These are phyloP conservation scores for Gnatocerus cornutus DNA, from an alignment of 2,888 invertebrate genomes.

Conservation along the genomic window DNA sequence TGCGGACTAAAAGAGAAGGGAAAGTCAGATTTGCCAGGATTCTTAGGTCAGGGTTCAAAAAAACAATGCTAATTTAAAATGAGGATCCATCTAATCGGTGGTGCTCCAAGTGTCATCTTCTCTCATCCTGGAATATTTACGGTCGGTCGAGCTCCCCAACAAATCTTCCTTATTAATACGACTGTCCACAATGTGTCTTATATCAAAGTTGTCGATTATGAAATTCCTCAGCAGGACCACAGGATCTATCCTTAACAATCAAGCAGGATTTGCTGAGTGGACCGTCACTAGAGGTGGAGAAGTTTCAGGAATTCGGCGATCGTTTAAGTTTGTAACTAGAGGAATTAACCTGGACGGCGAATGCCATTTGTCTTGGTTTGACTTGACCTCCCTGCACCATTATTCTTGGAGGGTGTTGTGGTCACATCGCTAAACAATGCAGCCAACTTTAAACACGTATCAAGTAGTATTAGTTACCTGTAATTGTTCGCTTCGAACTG, in stretches of 20 bases:
- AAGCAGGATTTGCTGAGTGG: slow-evolving; percentile 60
- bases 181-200: slow-evolving; percentile 28
- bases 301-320: slow-evolving; percentile 66
- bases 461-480: slow-evolving; percentile 70
- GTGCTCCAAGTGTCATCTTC: slow-evolving; percentile 42
- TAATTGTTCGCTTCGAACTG: slow-evolving; percentile 62
- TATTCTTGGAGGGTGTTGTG: slow-evolving; percentile 68
- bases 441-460: slow-evolving; percentile 70
- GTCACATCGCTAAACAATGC: slow-evolving; percentile 70
- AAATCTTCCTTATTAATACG: slow-evolving; percentile 39
- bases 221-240: slow-evolving; percentile 62
- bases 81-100: neutral
- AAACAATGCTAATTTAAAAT: neutral
- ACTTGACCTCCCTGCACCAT: slow-evolving; percentile 68
- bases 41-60: neutral
- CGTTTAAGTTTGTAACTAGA: slow-evolving; percentile 68
- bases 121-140: slow-evolving; percentile 43
- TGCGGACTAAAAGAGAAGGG: neutral
- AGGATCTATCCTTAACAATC: slow-evolving; percentile 46
- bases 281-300: slow-evolving; percentile 46
- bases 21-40: neutral
- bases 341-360: slow-evolving; percentile 70
- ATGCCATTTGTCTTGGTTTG: slow-evolving; percentile 72
- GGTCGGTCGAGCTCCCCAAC: slow-evolving; percentile 40
- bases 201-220: slow-evolving; percentile 54